Evolutionary conservation across 1,140 invertebrate species (phyloP), one percentile per base, ranked within the genome.

Genomic region (Anastrepha ludens): DNA sequence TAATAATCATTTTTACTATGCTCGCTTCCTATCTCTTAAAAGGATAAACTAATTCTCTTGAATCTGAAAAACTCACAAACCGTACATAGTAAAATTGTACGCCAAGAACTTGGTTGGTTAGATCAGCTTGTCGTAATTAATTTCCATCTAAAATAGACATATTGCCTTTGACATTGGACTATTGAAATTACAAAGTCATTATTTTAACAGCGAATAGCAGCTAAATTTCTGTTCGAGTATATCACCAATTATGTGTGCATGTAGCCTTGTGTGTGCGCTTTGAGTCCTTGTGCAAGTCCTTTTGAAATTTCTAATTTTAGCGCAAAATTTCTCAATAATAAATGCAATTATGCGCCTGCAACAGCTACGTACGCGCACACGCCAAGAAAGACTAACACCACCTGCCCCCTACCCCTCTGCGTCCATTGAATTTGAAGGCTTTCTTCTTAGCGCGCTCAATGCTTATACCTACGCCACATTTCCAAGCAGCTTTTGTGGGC

Each of bases 291-390:
- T 74, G 41, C 41, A 74, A 20, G 74, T 81, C 74, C 74, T 55
- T 81, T 81, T 17, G 74, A 81, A 81, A 81, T 29, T 81, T 81
- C 74, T 81, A 81, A 81, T 81, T 81, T 81, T 11, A 55, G 44
- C 74, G 17, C 47, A 55, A 81, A 81, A 81, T 81, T 11, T 81
- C 74, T 81, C 74, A 81, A 81, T 81, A 81, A 81, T 81, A 81
- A 81, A 81, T 81, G 74, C 74, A 81, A 81, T 81, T 81, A 81
- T 81, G 74, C 74, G 74, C 74, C 44, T 81, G 74, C 74, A 81
- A 55, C 74, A 81, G 74, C 47, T 8, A 81, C 74, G 9, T 8
- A 81, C 74, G 9, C n/a, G 47, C 74, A 29, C 67, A 74, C 39
- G 6, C 1, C 44, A 11, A 81, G 47, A 7, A 1, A 9, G 0